Percentiles rank a stretch among this genome's conserved stretches.
These are phyloP conservation scores for Zygothrica quintamaculata DNA, from an alignment of 2,888 invertebrate genomes.

Conservation along the genomic window DNA sequence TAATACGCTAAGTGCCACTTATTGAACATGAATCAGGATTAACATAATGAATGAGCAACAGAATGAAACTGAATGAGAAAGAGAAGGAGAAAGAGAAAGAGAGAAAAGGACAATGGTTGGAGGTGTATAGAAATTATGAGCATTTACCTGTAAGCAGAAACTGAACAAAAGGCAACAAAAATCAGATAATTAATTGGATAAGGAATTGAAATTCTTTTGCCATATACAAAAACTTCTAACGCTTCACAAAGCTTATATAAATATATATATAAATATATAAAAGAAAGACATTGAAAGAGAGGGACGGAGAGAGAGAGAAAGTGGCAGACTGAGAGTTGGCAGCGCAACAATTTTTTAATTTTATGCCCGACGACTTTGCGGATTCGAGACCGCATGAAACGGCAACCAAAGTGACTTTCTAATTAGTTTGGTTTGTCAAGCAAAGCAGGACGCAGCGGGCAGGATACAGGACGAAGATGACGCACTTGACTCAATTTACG, in stretches of 20 bases:
- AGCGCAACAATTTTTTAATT: constrained; percentile 69
- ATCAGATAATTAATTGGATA: constrained; percentile 48
- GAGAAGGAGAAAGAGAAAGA: background rate
- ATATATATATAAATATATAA: background rate
- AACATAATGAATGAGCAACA: constrained; percentile 17
- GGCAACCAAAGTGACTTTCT: constrained; percentile 75
- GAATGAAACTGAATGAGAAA: background rate
- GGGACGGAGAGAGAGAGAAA: background rate
- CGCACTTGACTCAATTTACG: constrained; percentile 75
- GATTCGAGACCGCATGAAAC: constrained; percentile 40
- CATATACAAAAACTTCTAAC: constrained; percentile 1
- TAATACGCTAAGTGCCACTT: constrained; percentile 38
- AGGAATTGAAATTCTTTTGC: constrained; percentile 24
- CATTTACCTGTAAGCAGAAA: constrained; percentile 9
- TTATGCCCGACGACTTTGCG: constrained; percentile 70
- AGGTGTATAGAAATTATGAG: constrained; percentile 1
- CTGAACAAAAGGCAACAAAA: constrained; percentile 26
- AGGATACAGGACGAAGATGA: constrained; percentile 48
- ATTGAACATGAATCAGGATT: constrained; percentile 38
- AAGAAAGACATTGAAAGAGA: background rate
- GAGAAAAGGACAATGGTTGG: background rate
- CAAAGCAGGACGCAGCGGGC: constrained; percentile 40
- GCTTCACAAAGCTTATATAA: constrained; percentile 9
- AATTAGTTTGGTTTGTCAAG: constrained; percentile 75
- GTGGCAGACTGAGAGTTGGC: constrained; percentile 36